A percentile compares a stretch with the other conserved stretches of the same genome.
Evolutionary conservation across 2,888 invertebrate genomes (phyloP).

Genomic region (Serrognathus titanus): DNA sequence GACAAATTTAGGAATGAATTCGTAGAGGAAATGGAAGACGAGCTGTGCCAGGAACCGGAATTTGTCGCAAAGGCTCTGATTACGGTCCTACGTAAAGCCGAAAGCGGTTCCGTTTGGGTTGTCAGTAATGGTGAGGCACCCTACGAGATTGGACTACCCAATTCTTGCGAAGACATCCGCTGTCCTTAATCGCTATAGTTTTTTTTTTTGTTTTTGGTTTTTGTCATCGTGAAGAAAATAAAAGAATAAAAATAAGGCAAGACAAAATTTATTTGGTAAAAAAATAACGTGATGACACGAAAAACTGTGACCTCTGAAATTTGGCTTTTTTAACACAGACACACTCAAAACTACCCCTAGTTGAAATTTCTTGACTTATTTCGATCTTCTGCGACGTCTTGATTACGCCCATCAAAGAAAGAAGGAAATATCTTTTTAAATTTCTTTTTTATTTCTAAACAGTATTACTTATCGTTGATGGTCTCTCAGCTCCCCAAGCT

Average conservation of each 20-base stretch:
- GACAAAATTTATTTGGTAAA: too few relatives aligned
- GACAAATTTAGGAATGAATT: constrained; percentile 37
- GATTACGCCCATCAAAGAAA: not conserved
- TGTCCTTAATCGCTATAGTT: not conserved
- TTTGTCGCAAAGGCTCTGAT: constrained; percentile 44
- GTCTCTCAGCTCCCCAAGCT: constrained; percentile 5
- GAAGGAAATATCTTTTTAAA: not conserved
- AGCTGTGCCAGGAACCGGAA: constrained; percentile 27
- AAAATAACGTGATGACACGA: too few relatives aligned
- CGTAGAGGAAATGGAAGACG: constrained; percentile 34
- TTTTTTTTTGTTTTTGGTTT: too few relatives aligned
- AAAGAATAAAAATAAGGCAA: too few relatives aligned
- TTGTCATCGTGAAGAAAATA: too few relatives aligned
- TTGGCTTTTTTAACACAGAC: too few relatives aligned
- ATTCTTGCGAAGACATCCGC: constrained; percentile 8
- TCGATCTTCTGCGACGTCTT: too few relatives aligned
- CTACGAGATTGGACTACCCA: constrained; percentile 42
- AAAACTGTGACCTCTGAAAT: too few relatives aligned
- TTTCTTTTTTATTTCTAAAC: not conserved
- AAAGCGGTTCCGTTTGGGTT: constrained; percentile 55
- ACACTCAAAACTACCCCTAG: too few relatives aligned
- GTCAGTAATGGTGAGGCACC: constrained; percentile 49
- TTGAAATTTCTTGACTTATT: too few relatives aligned
- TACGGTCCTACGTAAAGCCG: constrained; percentile 44
- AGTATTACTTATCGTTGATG: not conserved